A percentile compares a stretch with the other conserved stretches of the same genome.
Conservation (phyloP, 2,797 vertebrate species). For the Pteronotus mesoamericanus region DNA sequence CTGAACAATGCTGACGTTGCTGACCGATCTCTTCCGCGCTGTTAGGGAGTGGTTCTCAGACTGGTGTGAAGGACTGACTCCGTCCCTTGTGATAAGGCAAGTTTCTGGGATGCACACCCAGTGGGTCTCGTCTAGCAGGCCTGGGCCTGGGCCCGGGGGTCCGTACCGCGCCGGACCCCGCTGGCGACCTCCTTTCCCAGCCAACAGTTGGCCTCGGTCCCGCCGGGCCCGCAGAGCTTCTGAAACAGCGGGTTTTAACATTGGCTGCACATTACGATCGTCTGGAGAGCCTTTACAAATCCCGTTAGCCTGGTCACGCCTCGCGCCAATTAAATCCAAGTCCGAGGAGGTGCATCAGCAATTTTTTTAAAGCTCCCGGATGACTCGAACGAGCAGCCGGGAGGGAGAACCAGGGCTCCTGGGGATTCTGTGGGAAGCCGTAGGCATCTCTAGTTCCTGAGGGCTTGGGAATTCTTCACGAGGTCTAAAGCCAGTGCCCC, state of each 20-base stretch:
- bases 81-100: background rate
- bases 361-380: background rate
- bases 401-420: background rate
- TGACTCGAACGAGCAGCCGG: background rate
- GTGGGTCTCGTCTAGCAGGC: background rate
- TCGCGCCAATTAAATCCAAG: background rate
- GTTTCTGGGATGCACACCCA: background rate
- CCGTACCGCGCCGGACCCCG: background rate
- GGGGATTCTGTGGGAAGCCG: background rate
- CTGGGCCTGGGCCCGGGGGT: background rate
- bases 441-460: background rate
- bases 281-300: background rate
- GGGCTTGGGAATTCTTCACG: background rate
- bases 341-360: background rate
- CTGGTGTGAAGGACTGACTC: background rate
- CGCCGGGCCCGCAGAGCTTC: background rate
- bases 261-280: background rate
- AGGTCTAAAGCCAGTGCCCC: background rate
- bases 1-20: background rate
- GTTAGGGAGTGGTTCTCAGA: background rate
- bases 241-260: background rate
- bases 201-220: background rate
- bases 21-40: background rate
- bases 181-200: background rate
- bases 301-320: background rate